Conservation (phyloP, 2,113 vertebrate species). For the Pristiophorus japonicus region DNA sequence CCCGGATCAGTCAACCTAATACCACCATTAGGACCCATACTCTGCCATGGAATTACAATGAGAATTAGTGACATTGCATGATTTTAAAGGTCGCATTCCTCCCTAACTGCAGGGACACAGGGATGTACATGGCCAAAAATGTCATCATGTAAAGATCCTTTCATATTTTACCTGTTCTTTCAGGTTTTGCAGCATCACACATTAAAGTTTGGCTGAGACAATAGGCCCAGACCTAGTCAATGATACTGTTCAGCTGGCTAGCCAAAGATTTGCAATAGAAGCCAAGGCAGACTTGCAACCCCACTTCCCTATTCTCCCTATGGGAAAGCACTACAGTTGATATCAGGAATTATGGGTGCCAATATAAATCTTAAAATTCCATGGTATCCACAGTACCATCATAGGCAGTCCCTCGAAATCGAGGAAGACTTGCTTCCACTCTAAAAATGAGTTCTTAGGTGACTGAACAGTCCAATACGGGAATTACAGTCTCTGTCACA, state of each 20-base stretch:
- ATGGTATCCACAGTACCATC: neutral
- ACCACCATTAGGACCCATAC: neutral
- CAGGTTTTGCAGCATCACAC: neutral
- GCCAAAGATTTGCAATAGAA: neutral
- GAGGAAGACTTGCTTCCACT: too few species aligned
- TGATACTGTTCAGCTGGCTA: neutral
- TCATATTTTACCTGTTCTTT: neutral
- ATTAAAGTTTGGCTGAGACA: neutral
- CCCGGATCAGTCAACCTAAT: neutral
- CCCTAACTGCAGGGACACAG: too few species aligned
- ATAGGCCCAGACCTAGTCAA: neutral
- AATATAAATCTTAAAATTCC: neutral
- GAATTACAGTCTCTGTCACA: too few species aligned
- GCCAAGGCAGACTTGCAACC: neutral
- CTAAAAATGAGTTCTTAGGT: too few species aligned
- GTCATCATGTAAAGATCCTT: neutral
- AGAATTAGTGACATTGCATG: neutral
- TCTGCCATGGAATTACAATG: neutral
- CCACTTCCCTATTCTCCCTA: neutral
- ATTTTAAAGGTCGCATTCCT: neutral
- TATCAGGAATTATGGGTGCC: neutral
- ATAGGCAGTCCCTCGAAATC: too few species aligned
- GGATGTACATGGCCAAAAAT: neutral
- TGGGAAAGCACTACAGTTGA: neutral
- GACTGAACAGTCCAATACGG: too few species aligned